These are phyloP conservation scores for Dissostichus mawsoni DNA, from an alignment of 2,113 vertebrate species.

Conservation along the genomic window DNA sequence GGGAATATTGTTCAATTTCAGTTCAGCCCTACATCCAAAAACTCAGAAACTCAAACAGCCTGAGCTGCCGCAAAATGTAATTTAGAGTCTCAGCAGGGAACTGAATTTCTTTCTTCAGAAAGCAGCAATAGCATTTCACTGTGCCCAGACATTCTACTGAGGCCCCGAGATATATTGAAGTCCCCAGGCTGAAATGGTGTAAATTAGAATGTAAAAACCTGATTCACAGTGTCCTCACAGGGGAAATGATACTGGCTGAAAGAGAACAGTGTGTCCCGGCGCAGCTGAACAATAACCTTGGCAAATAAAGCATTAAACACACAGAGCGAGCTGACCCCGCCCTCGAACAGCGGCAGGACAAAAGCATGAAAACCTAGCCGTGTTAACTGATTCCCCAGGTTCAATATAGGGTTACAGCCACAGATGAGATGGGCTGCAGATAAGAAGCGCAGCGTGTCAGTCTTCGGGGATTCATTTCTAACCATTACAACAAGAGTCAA, in stretches of 20 bases:
- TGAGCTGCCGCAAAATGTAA: not conserved
- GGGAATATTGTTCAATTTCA: not conserved
- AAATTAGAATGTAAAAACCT: not conserved
- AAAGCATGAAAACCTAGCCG: slow-evolving; percentile 67
- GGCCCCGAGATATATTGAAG: not conserved
- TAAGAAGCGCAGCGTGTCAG: slow-evolving; percentile 2
- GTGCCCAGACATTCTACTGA: not conserved
- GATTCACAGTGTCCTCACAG: not conserved
- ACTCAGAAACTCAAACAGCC: not conserved
- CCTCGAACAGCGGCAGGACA: slow-evolving; percentile 47
- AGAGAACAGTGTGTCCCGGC: not conserved
- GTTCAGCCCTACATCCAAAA: not conserved
- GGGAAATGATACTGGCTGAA: slow-evolving; percentile 15
- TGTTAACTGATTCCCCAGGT: slow-evolving; percentile 52
- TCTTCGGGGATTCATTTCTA: not conserved
- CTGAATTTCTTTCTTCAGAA: slow-evolving; percentile 1
- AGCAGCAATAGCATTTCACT: not conserved
- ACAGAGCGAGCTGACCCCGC: slow-evolving; percentile 1
- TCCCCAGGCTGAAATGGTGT: slow-evolving; percentile 16
- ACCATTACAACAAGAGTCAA: not conserved
- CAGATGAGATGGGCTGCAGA: slow-evolving; percentile 30
- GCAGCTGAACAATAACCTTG: not conserved
- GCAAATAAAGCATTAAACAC: slow-evolving; percentile 28
- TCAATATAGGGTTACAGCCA: slow-evolving; percentile 65
- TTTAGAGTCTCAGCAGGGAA: slow-evolving; percentile 20